Evolutionary conservation across 2,113 vertebrate species (phyloP).

Genomic region (Machaerirhynchus nigripectus): DNA sequence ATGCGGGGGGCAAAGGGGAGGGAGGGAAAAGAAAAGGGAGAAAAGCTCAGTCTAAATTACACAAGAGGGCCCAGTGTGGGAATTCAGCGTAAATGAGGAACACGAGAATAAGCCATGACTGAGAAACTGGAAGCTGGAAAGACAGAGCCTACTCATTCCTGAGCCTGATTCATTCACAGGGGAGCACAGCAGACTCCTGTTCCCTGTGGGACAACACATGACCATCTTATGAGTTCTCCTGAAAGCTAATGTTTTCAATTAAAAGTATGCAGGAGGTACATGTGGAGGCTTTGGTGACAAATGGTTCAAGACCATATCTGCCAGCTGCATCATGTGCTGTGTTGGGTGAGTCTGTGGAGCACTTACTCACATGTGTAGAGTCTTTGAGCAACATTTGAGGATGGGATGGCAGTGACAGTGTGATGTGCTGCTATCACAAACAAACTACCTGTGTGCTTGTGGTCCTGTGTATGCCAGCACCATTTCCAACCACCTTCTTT

Average conservation of each 20-base stretch:
- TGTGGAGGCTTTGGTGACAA: not conserved
- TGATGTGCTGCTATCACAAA: not conserved
- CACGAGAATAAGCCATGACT: not conserved
- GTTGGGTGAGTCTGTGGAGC: not conserved
- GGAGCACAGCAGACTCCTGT: not conserved
- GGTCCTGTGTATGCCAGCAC: not conserved
- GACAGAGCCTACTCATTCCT: not conserved
- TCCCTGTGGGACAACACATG: not conserved
- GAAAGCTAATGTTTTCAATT: slow-evolving; percentile 5
- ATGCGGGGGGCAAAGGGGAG: not conserved
- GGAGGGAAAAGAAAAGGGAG: slow-evolving; percentile 22
- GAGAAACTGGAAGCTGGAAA: not conserved
- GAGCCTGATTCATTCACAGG: not conserved
- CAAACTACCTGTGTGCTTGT: not conserved
- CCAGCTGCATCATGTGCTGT: not conserved
- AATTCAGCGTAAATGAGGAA: not conserved
- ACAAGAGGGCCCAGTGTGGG: slow-evolving; percentile 56
- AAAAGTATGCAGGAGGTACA: not conserved
- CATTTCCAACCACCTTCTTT: not conserved
- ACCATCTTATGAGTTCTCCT: not conserved
- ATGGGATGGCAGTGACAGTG: not conserved
- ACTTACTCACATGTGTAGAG: not conserved
- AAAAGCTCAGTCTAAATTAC: slow-evolving; percentile 33
- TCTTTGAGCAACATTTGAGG: not conserved
- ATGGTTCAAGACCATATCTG: slow-evolving; percentile 10